Base-by-base conservation (phyloP, 2,888 invertebrate genomes). In the Oscheius myriophilus region DNA sequence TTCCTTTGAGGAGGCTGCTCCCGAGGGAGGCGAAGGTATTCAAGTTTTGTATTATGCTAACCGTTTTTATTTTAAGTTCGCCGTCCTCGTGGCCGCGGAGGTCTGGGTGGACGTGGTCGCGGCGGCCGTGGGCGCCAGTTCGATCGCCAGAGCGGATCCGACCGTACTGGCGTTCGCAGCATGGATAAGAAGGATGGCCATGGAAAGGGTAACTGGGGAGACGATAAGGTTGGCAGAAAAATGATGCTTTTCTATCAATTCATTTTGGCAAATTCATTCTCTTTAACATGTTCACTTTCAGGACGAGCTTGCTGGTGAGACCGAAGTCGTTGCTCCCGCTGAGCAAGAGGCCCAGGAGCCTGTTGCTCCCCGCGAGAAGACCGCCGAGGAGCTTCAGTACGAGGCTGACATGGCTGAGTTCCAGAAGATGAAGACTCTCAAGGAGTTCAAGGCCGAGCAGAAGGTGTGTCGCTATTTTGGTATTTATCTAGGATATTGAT, bases 181-280 rank as follows among this genome's bases (percentile, higher is more conserved):
- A 68, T 70, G 21, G 80, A 82, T 25, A 79, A 81, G 75, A 83
- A 83, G 75, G 80, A 87, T 83, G 77, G 89, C 87, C 73, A 89
- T 82, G 89, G 89, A 63, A 81, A 77, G 69, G 83, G 82, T 68
- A 85, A 85, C 79, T 85, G 85, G 85, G 85, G 85, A 73, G 79
- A 80, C 57, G 72, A 77, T 53, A 74, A 79, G 69, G 75, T 75
- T 58, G 12, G 46, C n/a, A n/a, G n/a, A n/a, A n/a, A n/a, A n/a
- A n/a, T n/a, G n/a, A n/a, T 55, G n/a, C 45, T 16, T 18, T n/a
- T 1, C 16, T 14, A 14, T 3, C n/a, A 51, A 14, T 41, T n/a
- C 16, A n/a, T 26, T 51, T 21, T 59, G 45, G 11, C 9, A 18
- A 14, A 14, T 43, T 12, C 45, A 43, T n/a, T n/a, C n/a, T n/a